Evolutionary conservation across 2,113 vertebrate species (phyloP).

Genomic region (Gobius niger): DNA sequence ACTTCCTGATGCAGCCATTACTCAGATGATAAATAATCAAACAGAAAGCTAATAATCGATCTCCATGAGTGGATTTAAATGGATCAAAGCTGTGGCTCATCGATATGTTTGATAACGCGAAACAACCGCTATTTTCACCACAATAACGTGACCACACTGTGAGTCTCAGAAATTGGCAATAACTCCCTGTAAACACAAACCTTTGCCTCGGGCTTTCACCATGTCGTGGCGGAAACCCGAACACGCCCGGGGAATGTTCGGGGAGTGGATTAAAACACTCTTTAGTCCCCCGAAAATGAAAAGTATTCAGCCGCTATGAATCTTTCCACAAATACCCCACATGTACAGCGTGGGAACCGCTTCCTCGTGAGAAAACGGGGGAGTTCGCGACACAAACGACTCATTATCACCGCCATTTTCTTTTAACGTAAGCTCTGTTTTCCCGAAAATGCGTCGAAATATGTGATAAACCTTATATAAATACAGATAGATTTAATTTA

Average conservation of each 20-base stretch:
- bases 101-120: background rate
- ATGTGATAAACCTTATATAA: background rate
- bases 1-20: too few relatives aligned
- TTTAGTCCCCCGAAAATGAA: background rate
- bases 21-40: too few relatives aligned
- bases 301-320: background rate
- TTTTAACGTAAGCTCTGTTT: too few relatives aligned
- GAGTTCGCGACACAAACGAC: background rate
- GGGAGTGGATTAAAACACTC: background rate
- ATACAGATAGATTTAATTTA: background rate
- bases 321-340: background rate
- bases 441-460: background rate
- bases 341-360: background rate
- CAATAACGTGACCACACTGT: background rate
- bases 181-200: background rate
- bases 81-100: too few relatives aligned
- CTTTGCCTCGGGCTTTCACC: background rate
- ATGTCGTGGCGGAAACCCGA: background rate
- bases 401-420: too few relatives aligned
- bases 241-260: background rate
- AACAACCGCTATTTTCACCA: background rate
- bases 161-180: too few relatives aligned
- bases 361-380: background rate
- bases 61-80: too few relatives aligned
- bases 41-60: too few relatives aligned